Conservation (phyloP, 2,888 invertebrate genomes). For the Lottia scabra region DNA sequence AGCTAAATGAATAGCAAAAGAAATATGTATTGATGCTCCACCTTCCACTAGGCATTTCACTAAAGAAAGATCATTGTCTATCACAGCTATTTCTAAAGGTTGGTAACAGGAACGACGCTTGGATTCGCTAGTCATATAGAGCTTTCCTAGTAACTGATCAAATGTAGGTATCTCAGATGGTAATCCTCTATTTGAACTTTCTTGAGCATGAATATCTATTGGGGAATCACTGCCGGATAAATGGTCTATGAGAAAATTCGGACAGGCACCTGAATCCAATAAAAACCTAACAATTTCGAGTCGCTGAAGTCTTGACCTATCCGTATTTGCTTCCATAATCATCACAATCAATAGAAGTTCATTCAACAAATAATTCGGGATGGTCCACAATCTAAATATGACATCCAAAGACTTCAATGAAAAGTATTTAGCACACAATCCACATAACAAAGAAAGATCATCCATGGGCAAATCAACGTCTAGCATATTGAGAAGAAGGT, state of each 20-base stretch:
- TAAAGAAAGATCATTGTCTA: conserved; percentile 18
- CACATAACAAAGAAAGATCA: background rate
- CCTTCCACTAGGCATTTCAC: conserved; percentile 18
- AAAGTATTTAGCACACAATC: conserved; percentile 15
- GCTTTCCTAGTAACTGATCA: no score
- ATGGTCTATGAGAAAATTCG: conserved; percentile 23
- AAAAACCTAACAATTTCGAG: conserved; percentile 18
- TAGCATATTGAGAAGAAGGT: background rate
- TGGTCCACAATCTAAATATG: background rate
- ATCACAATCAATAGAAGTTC: conserved; percentile 18
- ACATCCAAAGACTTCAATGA: conserved; percentile 5
- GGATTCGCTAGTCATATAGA: no score
- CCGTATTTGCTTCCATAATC: conserved; percentile 13
- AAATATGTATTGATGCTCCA: conserved; percentile 26
- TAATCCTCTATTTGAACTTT: no score
- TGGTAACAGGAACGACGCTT: no score
- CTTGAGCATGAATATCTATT: no score
- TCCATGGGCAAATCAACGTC: background rate
- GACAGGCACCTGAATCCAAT: conserved; percentile 24
- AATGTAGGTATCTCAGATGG: no score
- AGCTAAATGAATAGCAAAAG: conserved; percentile 30
- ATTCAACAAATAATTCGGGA: conserved; percentile 14
- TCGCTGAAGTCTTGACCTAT: background rate
- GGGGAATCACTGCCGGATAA: no score
- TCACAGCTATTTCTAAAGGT: conserved; percentile 25